Evolutionary conservation across 1,140 invertebrate species (phyloP), one percentile per base, ranked within the genome.

Genomic region (Hyposmocoma kahamanoa): DNA sequence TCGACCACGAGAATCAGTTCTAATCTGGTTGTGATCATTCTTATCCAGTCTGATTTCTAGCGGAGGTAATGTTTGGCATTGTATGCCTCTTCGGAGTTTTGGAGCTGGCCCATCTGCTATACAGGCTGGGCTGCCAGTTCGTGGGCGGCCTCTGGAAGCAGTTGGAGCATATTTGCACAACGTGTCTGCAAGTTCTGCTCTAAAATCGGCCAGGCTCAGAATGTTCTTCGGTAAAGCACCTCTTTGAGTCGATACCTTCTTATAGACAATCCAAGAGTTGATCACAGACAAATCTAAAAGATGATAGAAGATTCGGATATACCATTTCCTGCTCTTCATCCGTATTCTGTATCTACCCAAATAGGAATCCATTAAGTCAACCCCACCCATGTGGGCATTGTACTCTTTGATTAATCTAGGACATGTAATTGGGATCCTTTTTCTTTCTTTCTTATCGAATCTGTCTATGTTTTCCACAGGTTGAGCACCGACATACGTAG

Each of bases 361-460:
- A 45, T 42, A 45, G 17, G 42, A 45, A 22, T 54, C 43, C 55
- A 26, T 26, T 6, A 26, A 11, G 24, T 26, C 24, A 5, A 26
- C 24, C 5, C 24, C 24, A 26, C 24, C 49, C 42, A 53, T 53
- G 42, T 49, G 46, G 3, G 42, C 42, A 22, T 53, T 53, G 41
- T 59, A 50, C 20, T 59, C 51, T 21, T 47, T 50, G 13, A 47
- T 39, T n/a, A 54, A 10, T 18, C 48, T 47, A 2, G 56, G 51
- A 24, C 51, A 59, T 8, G 47, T 13, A 11, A 59, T 50, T 22
- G 11, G 1, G 20, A 47, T 43, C 19, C 22, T 42, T 9, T 42
- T 26, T 17, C 50, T 59, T 46, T 55, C 11, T 46, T 56, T 57
- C 53, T 63, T 63, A 28, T 61, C 61, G 43, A 53, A 61, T 22